Evolutionary conservation across 1,140 invertebrate species (phyloP).

Genomic region (Drosophila murphyi): DNA sequence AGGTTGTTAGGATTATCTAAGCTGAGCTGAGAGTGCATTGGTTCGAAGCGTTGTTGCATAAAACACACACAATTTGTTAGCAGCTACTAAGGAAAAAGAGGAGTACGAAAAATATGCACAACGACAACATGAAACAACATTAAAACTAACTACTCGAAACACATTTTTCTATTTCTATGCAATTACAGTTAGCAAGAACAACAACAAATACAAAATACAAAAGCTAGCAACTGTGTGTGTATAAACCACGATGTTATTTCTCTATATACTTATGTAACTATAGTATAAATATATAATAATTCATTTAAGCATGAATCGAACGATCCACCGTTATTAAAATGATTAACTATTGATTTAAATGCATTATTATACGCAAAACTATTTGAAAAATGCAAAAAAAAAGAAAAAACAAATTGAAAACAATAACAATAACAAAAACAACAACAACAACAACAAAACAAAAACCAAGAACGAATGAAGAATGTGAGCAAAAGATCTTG

Average conservation of each 20-base stretch:
- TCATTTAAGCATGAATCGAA: slow-evolving; percentile 76
- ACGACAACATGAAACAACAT: neutral
- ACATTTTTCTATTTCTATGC: neutral
- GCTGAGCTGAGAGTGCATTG: slow-evolving; percentile 13
- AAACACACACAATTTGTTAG: neutral
- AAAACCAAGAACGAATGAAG: slow-evolving; percentile 25
- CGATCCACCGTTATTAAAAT: slow-evolving; percentile 83
- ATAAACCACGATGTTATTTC: slow-evolving; percentile 44
- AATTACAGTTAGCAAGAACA: slow-evolving; percentile 14
- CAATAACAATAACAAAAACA: slow-evolving; percentile 36
- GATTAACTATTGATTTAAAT: slow-evolving; percentile 78
- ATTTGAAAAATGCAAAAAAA: slow-evolving; percentile 33
- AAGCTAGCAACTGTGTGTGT: slow-evolving; percentile 1
- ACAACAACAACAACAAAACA: slow-evolving; percentile 10
- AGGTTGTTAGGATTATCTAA: slow-evolving; percentile 18
- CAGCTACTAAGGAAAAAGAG: neutral
- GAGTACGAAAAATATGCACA: slow-evolving; percentile 16
- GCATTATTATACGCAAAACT: slow-evolving; percentile 50
- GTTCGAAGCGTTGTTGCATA: slow-evolving; percentile 4
- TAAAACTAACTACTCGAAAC: slow-evolving; percentile 17
- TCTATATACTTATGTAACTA: slow-evolving; percentile 45
- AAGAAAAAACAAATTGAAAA: slow-evolving; percentile 32
- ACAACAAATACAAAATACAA: neutral
- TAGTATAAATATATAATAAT: slow-evolving; percentile 58
- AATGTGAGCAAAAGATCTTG: slow-evolving; percentile 17